Conservation (phyloP, 2,888 invertebrate genomes). For the Drosophila nigricruria region DNA sequence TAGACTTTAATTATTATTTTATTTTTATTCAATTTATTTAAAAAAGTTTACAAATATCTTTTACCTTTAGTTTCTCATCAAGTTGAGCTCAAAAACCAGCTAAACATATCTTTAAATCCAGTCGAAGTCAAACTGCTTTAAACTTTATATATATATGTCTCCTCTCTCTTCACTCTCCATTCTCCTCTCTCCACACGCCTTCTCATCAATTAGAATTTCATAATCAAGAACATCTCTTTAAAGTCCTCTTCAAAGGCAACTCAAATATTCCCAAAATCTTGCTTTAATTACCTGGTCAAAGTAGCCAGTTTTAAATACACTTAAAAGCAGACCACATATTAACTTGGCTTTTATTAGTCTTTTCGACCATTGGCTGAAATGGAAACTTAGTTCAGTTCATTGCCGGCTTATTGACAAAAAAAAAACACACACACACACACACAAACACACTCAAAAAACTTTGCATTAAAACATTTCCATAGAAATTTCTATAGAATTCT, state of each 20-base stretch:
- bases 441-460: background rate
- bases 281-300: slow-evolving; percentile 12
- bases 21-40: too few relatives aligned
- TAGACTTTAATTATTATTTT: too few relatives aligned
- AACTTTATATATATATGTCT: too few relatives aligned
- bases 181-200: too few relatives aligned
- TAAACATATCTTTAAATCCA: background rate
- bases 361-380: slow-evolving; percentile 3
- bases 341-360: slow-evolving; percentile 10
- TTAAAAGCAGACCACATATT: slow-evolving; percentile 3
- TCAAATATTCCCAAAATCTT: background rate
- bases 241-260: background rate
- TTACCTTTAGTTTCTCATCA: background rate
- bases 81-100: background rate
- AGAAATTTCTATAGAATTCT: slow-evolving; percentile 20
- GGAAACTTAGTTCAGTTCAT: background rate
- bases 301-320: slow-evolving; percentile 15
- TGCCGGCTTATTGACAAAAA: slow-evolving; percentile 8
- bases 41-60: too few relatives aligned
- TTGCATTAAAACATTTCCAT: slow-evolving; percentile 4
- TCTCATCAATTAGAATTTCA: too few relatives aligned
- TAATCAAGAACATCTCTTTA: background rate
- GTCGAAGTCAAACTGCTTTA: too few relatives aligned
- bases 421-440: background rate
- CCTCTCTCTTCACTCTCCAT: too few relatives aligned